phyloP scores from a whole-genome alignment of 2,888 invertebrate genomes.

The Cylloceria caligata region DNA sequence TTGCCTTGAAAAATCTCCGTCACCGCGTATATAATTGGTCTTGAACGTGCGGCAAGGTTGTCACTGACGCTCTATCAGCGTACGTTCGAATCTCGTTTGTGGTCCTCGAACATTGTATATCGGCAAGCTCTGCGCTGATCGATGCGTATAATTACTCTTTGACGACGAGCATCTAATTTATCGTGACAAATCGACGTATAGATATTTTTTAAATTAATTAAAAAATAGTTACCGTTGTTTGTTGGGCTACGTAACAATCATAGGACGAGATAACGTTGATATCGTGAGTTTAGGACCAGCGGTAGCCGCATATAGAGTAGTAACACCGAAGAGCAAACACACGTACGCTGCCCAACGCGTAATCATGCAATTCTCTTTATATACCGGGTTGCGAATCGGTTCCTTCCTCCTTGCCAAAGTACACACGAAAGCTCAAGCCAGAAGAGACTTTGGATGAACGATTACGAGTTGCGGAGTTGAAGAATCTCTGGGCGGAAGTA shows the following conservation, averaged over 20 bases:
- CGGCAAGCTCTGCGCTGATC: background rate
- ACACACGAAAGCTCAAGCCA: constrained; percentile 20
- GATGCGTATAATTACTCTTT: background rate
- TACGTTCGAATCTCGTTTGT: constrained; percentile 7
- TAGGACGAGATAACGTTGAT: background rate
- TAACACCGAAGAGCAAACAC: constrained; percentile 21
- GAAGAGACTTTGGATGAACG: background rate
- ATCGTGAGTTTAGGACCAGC: too few species aligned
- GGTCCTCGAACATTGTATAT: background rate
- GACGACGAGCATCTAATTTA: background rate
- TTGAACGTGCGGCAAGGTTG: constrained; percentile 60
- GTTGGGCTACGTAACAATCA: background rate
- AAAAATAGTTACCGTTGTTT: background rate
- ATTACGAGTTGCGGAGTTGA: background rate
- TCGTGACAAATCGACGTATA: background rate
- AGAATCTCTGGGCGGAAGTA: constrained; percentile 44
- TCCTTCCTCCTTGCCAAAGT: constrained; percentile 52
- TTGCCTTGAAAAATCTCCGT: constrained; percentile 62
- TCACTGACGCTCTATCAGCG: constrained; percentile 16
- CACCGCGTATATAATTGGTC: constrained; percentile 60
- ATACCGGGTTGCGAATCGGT: constrained; percentile 51
- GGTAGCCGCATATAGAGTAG: constrained; percentile 1
- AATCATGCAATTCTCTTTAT: constrained; percentile 62
- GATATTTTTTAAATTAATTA: background rate
- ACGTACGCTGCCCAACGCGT: constrained; percentile 42